Conservation (phyloP, 2,888 invertebrate genomes). For the Cosmia pyralina region DNA sequence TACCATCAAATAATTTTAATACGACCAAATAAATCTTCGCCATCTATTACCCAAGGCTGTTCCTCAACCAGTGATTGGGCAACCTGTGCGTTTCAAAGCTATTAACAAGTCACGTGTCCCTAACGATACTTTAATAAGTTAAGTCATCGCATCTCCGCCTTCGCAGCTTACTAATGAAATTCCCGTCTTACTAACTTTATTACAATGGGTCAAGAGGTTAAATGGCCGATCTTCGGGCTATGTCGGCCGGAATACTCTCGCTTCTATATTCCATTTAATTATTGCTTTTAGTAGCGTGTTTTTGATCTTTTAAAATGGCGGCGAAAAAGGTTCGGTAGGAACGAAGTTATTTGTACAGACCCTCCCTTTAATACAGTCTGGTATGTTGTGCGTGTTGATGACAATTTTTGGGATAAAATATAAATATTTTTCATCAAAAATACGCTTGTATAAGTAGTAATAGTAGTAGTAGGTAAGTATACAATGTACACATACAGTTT, state of each 20-base stretch:
- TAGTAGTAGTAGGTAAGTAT: not conserved
- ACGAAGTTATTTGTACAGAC: slow-evolving; percentile 23
- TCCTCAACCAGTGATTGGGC: slow-evolving; percentile 34
- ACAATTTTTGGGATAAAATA: slow-evolving; percentile 8
- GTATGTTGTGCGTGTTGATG: slow-evolving; percentile 21
- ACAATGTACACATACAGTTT: too few relatives aligned
- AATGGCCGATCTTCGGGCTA: slow-evolving; percentile 72
- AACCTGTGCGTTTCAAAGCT: slow-evolving; percentile 59
- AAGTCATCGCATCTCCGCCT: slow-evolving; percentile 67
- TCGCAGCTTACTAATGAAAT: slow-evolving; percentile 72
- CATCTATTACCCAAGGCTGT: slow-evolving; percentile 20
- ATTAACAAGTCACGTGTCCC: slow-evolving; percentile 57
- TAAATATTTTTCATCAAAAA: not conserved
- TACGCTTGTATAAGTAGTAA: not conserved
- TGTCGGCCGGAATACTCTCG: slow-evolving; percentile 62
- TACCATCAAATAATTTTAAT: slow-evolving; percentile 34
- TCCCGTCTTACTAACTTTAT: slow-evolving; percentile 78
- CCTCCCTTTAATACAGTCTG: not conserved
- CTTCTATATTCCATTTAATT: slow-evolving; percentile 54
- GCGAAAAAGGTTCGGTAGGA: slow-evolving; percentile 17
- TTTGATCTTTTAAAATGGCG: slow-evolving; percentile 41
- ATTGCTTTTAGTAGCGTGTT: slow-evolving; percentile 48
- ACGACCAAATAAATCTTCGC: slow-evolving; percentile 29
- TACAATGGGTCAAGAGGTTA: slow-evolving; percentile 81
- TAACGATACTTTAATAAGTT: slow-evolving; percentile 69